Evolutionary conservation across 2,113 vertebrate genomes (phyloP), one percentile per base, ranked within the genome.

Genomic region (Myotis lucifugus): DNA sequence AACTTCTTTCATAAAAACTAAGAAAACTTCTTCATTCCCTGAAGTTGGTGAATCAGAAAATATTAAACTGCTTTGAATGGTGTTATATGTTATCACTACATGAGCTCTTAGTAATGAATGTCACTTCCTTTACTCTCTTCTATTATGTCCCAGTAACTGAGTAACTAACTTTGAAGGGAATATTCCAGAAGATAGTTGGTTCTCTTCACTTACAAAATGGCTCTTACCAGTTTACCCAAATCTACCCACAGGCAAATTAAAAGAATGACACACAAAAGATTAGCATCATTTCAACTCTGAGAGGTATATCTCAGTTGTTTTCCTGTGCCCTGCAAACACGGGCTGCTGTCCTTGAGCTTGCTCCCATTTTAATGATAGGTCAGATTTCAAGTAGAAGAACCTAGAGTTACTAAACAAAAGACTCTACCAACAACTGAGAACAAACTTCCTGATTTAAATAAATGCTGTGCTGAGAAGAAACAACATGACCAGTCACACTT

Each of bases 381-480:
- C 40, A 97, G 40, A 84, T 96, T 94, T 94, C 90, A 96, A 27
- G 29, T 59, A 82, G 10, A 89, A 88, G 21, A 90, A 54, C 29
- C 88, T 94, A 21, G 79, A 96, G 96, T 14, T 25, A 74, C 37
- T 92, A 93, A 97, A 89, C 34, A 78, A 34, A 97, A 84, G 32
- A 93, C 61, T 19, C 88, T 18, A 90, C 48, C 64, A 88, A 34
- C 48, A 94, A 77, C 19, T 66, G 42, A 89, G 77, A 91, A 94
- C 42, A 91, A 74, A 72, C 25, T 91, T 78, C 46, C 61, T 94
- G 66, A 90, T 82, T 90, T 23, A 82, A 14, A 93, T 97, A 92
- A 97, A 90, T 3, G 0, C 61, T 66, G 27, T 69, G 23, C 50
- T 42, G 34, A 64, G 5, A 95, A 23, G 40, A 93, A 91, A 74